Percentiles rank a stretch among this genome's conserved stretches.
phyloP scores from a whole-genome alignment of 2,113 vertebrate species.

The Mesoclemmys tuberculata region DNA sequence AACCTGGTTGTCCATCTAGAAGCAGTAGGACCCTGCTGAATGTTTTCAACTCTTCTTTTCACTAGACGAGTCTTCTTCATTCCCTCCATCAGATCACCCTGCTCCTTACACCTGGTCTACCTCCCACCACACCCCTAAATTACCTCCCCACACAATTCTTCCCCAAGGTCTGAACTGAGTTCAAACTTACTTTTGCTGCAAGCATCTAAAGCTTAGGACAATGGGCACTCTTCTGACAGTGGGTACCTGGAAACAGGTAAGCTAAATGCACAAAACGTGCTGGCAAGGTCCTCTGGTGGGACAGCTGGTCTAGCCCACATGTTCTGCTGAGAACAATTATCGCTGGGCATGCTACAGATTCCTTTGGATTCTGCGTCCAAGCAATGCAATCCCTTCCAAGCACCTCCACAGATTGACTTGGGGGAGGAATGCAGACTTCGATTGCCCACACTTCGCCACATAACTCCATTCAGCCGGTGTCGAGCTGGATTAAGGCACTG shows the following conservation, averaged over 20 bases:
- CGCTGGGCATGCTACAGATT: background rate
- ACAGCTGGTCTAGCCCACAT: background rate
- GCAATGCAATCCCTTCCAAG: accelerated
- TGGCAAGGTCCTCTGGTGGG: background rate
- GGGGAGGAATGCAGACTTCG: background rate
- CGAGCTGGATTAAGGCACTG: background rate
- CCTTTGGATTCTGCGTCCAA: background rate
- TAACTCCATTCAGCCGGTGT: background rate
- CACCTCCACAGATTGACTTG: background rate
- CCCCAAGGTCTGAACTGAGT: background rate
- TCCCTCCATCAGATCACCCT: background rate
- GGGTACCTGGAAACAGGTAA: background rate
- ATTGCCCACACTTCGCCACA: background rate
- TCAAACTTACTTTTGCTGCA: background rate
- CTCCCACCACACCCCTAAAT: background rate
- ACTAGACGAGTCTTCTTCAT: background rate
- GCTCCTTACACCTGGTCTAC: background rate
- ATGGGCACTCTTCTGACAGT: background rate
- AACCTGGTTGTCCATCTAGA: background rate
- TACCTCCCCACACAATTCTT: background rate
- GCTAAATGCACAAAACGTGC: background rate
- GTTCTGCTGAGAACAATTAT: background rate
- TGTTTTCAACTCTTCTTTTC: no score
- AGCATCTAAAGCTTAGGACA: no score
- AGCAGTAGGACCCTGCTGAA: background rate